Conservation (phyloP, 2,113 vertebrate genomes). For the Cromileptes altivelis region DNA sequence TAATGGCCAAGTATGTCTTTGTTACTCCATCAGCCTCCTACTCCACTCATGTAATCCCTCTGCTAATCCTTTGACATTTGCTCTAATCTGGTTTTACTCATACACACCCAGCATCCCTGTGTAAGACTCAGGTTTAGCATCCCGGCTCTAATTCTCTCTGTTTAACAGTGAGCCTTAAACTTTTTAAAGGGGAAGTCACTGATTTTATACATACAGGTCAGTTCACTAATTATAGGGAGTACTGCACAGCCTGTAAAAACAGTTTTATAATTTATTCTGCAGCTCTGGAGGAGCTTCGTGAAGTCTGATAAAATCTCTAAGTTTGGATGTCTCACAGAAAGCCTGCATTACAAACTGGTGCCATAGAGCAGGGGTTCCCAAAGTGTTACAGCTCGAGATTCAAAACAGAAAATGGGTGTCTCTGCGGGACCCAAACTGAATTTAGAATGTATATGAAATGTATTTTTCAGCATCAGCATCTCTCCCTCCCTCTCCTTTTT, state of each 20-base stretch:
- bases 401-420: no score
- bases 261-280: no score
- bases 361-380: no score
- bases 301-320: no score
- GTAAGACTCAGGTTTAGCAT: not conserved
- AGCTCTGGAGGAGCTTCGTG: no score
- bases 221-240: not conserved
- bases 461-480: no score
- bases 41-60: constrained; percentile 36
- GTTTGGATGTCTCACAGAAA: no score
- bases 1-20: constrained; percentile 17
- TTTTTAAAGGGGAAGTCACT: not conserved
- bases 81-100: constrained; percentile 44
- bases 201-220: not conserved
- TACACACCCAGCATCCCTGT: not conserved
- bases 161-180: not conserved
- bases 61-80: constrained; percentile 53
- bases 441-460: no score
- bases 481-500: no score
- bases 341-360: no score
- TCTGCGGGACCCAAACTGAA: no score
- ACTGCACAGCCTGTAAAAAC: not conserved
- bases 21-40: constrained; percentile 6
- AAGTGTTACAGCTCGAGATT: no score
- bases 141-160: not conserved